phyloP scores from a whole-genome alignment of 1,140 invertebrate species.

The Oedothorax gibbosus region DNA sequence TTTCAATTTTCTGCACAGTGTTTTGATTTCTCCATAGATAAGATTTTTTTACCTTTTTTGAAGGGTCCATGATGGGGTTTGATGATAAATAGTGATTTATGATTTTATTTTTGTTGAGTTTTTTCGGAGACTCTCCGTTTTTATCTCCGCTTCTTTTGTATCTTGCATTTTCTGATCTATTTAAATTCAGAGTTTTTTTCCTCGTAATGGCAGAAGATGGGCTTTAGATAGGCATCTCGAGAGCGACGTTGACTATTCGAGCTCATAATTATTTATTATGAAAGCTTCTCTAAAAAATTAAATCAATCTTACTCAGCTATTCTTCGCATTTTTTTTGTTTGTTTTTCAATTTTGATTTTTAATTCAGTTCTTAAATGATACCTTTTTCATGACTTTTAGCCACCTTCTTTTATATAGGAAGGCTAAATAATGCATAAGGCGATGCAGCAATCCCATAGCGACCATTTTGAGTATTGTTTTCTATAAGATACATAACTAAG shows the following conservation, averaged over 20 bases:
- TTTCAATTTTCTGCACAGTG: slow-evolving; percentile 45
- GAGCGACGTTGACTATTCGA: background rate
- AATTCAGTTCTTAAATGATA: too few species aligned
- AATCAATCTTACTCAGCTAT: too few species aligned
- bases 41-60: slow-evolving; percentile 30
- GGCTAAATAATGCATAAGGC: too few species aligned
- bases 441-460: too few species aligned
- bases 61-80: slow-evolving; percentile 47
- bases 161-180: slow-evolving; percentile 24
- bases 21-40: slow-evolving; percentile 52
- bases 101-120: background rate
- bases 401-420: too few species aligned
- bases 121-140: background rate
- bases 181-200: slow-evolving; percentile 1
- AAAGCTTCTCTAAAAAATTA: too few species aligned
- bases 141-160: slow-evolving; percentile 4
- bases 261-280: slow-evolving; percentile 2
- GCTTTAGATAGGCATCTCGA: background rate
- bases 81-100: slow-evolving; percentile 57
- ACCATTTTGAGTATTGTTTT: too few species aligned
- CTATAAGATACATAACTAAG: too few species aligned
- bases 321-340: too few species aligned
- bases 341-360: too few species aligned
- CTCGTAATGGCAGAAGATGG: background rate
- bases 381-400: background rate